Evolutionary conservation across 2,888 invertebrate genomes (phyloP).

Genomic region (Onchidella celtica): DNA sequence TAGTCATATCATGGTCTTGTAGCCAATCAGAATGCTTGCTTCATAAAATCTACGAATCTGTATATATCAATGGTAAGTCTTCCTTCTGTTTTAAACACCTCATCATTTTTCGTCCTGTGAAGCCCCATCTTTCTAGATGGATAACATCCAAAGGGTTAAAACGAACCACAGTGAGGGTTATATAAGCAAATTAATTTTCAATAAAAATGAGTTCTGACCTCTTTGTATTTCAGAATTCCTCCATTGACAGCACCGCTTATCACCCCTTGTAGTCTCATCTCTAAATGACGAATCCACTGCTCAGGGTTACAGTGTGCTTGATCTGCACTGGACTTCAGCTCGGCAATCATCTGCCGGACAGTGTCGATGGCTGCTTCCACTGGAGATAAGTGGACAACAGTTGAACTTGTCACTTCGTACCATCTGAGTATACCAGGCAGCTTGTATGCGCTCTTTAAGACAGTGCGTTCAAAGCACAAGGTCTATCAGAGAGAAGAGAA

Average conservation of each 20-base stretch:
- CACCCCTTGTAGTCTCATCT: constrained; percentile 76
- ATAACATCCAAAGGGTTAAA: no score
- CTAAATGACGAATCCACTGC: constrained; percentile 70
- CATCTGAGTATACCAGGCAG: constrained; percentile 78
- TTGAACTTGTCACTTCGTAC: constrained; percentile 85
- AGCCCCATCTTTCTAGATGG: no score
- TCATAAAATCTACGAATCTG: no score
- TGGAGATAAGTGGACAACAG: constrained; percentile 87
- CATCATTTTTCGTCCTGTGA: no score
- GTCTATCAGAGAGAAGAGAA: constrained; percentile 68
- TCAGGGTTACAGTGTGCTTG: constrained; percentile 85
- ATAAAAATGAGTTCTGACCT: no score
- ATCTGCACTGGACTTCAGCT: constrained; percentile 86
- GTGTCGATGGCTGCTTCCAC: constrained; percentile 74
- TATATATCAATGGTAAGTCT: no score
- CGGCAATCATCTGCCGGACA: constrained; percentile 67
- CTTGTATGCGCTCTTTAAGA: constrained; percentile 68
- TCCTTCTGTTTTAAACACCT: no score
- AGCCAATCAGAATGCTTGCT: no score
- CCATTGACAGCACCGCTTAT: constrained; percentile 78
- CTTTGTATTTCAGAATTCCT: constrained; percentile 78
- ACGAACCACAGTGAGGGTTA: no score
- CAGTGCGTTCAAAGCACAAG: constrained; percentile 75
- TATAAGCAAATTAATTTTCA: no score
- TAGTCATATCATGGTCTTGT: no score